Conservation (phyloP, 2,113 vertebrate species). For the Empidonax traillii region DNA sequence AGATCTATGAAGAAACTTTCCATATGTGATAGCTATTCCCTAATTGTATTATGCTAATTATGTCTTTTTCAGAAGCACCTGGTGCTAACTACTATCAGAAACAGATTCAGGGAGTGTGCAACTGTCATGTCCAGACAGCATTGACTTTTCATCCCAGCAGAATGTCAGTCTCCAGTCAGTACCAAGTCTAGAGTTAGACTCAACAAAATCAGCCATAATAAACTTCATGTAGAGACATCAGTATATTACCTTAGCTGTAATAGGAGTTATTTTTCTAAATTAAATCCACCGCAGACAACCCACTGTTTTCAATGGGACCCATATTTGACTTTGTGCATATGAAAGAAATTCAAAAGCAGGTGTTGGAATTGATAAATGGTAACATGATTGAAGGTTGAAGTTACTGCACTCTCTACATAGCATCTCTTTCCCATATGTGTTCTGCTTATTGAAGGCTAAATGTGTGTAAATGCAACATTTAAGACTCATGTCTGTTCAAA, state of each 20-base stretch:
- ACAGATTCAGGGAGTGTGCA: not conserved
- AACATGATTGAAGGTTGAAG: not conserved
- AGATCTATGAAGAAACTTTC: not conserved
- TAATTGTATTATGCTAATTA: not conserved
- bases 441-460: not conserved
- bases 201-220: not conserved
- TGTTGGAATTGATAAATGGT: not conserved
- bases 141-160: not conserved
- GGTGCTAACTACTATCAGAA: not conserved
- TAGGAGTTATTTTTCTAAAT: not conserved
- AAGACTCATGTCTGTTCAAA: not conserved
- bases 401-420: not conserved
- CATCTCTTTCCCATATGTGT: not conserved
- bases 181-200: not conserved
- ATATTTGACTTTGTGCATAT: not conserved
- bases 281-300: not conserved
- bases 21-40: not conserved
- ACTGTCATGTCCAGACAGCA: not conserved
- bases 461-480: not conserved
- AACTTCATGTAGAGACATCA: not conserved
- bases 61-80: not conserved
- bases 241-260: not conserved
- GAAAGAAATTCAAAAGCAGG: not conserved
- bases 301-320: not conserved
- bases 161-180: not conserved